Evolutionary conservation across 2,113 vertebrate genomes (phyloP).

Genomic region (Lagopus muta): DNA sequence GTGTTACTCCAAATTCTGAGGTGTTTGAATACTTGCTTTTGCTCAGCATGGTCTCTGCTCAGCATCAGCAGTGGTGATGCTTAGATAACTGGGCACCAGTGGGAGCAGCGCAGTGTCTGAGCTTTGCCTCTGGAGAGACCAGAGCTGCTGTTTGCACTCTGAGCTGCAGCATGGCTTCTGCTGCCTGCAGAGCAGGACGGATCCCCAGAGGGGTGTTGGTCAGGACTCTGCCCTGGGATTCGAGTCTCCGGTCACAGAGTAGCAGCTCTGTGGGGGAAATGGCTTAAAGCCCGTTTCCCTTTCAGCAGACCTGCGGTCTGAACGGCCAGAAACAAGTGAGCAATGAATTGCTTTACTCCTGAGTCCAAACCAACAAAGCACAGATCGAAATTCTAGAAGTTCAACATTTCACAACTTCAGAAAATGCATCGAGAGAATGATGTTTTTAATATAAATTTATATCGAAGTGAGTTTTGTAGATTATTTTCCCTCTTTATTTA

Average conservation of each 20-base stretch:
- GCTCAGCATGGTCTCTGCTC: not conserved
- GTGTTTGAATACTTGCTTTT: not conserved
- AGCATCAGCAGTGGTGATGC: not conserved
- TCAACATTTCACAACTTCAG: not conserved
- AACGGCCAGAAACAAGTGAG: not conserved
- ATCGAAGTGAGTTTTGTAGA: not conserved
- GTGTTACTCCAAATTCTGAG: fast-evolving
- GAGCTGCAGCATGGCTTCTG: not conserved
- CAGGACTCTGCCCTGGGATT: not conserved
- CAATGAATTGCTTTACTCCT: not conserved
- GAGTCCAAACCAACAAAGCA: not conserved
- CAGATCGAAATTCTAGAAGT: not conserved
- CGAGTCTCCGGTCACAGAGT: not conserved
- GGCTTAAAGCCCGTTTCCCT: not conserved
- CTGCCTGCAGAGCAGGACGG: not conserved
- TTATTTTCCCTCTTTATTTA: constrained; percentile 31
- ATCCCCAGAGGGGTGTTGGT: not conserved
- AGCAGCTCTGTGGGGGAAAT: not conserved
- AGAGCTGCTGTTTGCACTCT: not conserved
- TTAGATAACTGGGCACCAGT: not conserved
- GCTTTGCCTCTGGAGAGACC: no score
- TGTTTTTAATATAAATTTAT: not conserved
- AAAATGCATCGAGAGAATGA: not conserved
- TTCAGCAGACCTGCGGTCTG: not conserved
- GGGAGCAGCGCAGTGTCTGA: not conserved